These are phyloP conservation scores for Bungarus multicinctus DNA, from an alignment of 2,113 vertebrate genomes.

Conservation along the genomic window DNA sequence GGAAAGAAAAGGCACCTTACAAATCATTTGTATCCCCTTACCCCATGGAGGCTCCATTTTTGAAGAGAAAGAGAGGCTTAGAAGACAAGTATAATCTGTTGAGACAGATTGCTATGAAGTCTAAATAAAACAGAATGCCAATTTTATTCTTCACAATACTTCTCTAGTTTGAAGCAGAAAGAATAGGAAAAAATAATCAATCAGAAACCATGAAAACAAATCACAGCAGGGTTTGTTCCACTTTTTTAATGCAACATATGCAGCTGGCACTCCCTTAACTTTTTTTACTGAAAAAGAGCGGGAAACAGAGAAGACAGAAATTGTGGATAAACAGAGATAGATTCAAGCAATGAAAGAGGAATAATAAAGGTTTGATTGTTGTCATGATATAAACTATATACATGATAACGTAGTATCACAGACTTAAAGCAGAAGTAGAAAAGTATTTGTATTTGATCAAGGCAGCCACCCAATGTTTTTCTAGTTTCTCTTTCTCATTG, in stretches of 20 bases:
- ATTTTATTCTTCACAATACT: not conserved
- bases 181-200: not conserved
- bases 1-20: not conserved
- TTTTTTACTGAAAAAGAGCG: not conserved
- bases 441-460: not conserved
- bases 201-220: not conserved
- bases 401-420: not conserved
- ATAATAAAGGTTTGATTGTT: not conserved
- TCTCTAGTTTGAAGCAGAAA: not conserved
- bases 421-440: not conserved
- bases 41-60: not conserved
- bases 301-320: not conserved
- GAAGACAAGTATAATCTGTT: not conserved
- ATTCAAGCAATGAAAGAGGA: not conserved
- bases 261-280: not conserved
- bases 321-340: not conserved
- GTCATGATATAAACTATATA: not conserved
- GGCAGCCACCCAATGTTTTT: not conserved
- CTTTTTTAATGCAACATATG: not conserved
- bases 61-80: not conserved
- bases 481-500: not conserved
- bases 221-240: not conserved
- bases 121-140: not conserved
- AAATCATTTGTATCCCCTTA: not conserved
- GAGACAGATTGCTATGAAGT: not conserved